These are phyloP conservation scores for Eurytoma adleriae DNA, from an alignment of 2,888 invertebrate genomes.

Conservation along the genomic window DNA sequence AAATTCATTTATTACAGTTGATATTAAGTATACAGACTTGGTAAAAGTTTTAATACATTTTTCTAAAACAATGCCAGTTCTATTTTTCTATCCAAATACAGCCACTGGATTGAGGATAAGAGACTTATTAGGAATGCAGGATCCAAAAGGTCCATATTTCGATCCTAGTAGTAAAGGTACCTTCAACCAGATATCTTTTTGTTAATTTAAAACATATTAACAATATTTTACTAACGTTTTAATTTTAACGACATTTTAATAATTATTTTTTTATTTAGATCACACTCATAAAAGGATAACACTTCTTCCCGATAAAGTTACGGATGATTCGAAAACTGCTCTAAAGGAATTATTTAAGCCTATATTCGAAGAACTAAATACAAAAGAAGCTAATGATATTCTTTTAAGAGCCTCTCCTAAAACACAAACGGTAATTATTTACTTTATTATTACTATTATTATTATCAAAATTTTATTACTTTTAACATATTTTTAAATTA, in stretches of 20 bases:
- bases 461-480: slow-evolving; percentile 6
- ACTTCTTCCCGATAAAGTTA: slow-evolving; percentile 83
- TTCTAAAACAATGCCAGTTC: slow-evolving; percentile 85
- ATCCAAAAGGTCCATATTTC: slow-evolving; percentile 76
- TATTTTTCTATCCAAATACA: slow-evolving; percentile 87
- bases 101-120: slow-evolving; percentile 84
- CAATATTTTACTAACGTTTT: not conserved
- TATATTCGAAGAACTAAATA: slow-evolving; percentile 81
- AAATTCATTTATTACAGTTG: slow-evolving; percentile 76
- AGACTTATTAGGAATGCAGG: slow-evolving; percentile 83
- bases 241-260: not conserved
- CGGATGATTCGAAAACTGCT: slow-evolving; percentile 81
- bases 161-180: slow-evolving; percentile 78
- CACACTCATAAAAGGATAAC: slow-evolving; percentile 87
- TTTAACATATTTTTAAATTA: slow-evolving; percentile 14
- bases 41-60: slow-evolving; percentile 88
- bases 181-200: not conserved
- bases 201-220: not conserved
- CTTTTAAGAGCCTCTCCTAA: slow-evolving; percentile 85
- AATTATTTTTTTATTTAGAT: slow-evolving; percentile 69
- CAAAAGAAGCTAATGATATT: slow-evolving; percentile 89
- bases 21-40: slow-evolving; percentile 84
- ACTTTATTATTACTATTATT: slow-evolving; percentile 1
- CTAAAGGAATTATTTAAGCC: slow-evolving; percentile 82
- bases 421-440: slow-evolving; percentile 72